Conservation (phyloP, 1,140 invertebrate species). For the Musca vetustissima region DNA sequence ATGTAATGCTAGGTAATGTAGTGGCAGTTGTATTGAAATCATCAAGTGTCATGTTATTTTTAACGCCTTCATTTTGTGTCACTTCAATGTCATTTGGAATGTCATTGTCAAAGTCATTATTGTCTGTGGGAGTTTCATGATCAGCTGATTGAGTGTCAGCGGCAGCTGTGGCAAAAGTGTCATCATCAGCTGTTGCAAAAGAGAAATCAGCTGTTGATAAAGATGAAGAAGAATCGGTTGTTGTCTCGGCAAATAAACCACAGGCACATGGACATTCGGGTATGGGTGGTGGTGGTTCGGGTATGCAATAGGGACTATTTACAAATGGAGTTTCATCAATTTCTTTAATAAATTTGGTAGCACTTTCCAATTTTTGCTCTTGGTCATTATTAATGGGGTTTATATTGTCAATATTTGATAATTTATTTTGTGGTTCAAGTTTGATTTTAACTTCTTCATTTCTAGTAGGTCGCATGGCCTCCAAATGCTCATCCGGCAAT, state of each 20-base stretch:
- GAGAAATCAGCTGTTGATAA: not conserved
- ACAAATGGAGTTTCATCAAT: not conserved
- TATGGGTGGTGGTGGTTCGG: conserved; percentile 51
- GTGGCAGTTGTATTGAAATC: too few species aligned
- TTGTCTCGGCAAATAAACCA: not conserved
- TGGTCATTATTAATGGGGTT: too few species aligned
- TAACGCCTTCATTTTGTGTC: too few species aligned
- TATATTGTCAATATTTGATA: not conserved
- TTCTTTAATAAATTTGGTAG: not conserved
- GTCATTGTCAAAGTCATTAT: conserved; percentile 7
- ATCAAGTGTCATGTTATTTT: too few species aligned
- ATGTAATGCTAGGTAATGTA: too few species aligned
- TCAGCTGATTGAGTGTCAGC: conserved; percentile 17
- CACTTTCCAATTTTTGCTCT: not conserved
- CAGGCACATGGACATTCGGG: conserved; percentile 52
- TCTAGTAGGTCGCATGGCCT: too few species aligned
- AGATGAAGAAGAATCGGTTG: not conserved
- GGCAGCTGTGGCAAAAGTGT: not conserved
- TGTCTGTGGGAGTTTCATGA: not conserved
- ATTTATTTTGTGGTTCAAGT: conserved; percentile 1
- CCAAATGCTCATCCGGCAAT: not conserved
- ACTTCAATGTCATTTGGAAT: too few species aligned
- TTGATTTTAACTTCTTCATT: too few species aligned
- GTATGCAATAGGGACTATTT: conserved; percentile 36
- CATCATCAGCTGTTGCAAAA: not conserved